phyloP scores from a whole-genome alignment of 2,797 vertebrate species.

The Momotus momota region DNA sequence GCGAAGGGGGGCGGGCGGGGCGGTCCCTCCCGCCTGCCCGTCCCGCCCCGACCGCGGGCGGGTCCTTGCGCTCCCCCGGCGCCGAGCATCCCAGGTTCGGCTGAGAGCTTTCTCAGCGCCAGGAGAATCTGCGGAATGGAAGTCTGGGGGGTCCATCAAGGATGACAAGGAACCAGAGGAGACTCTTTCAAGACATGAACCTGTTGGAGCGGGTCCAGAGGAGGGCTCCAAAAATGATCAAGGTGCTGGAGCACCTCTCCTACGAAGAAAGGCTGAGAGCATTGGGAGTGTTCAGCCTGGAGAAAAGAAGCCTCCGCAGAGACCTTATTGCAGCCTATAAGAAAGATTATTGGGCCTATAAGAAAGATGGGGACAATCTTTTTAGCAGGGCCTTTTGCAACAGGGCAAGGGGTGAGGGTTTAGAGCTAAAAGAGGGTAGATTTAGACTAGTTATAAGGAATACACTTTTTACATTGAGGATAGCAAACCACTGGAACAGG shows the following conservation, averaged over 20 bases:
- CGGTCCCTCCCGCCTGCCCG: no score
- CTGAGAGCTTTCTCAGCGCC: background rate
- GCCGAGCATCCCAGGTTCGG: background rate
- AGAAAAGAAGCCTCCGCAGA: no score
- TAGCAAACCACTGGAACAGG: background rate
- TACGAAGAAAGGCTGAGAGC: no score
- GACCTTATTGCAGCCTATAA: background rate
- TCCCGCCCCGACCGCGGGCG: background rate
- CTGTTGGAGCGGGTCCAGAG: no score
- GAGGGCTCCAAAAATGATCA: no score
- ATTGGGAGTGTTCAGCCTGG: no score
- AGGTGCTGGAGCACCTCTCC: no score
- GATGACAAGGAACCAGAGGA: background rate
- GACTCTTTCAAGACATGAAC: background rate
- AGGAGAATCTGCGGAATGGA: background rate
- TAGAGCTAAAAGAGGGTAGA: background rate
- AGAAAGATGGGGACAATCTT: background rate
- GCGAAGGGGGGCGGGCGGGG: background rate
- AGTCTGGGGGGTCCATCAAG: accelerated
- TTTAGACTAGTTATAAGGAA: background rate
- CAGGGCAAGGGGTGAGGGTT: background rate
- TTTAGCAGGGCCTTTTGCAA: background rate
- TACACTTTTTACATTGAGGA: background rate
- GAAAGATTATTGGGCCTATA: background rate
- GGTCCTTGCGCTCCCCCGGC: background rate